Evolutionary conservation across 2,888 invertebrate genomes (phyloP).

Genomic region (Blastobasis adustella): DNA sequence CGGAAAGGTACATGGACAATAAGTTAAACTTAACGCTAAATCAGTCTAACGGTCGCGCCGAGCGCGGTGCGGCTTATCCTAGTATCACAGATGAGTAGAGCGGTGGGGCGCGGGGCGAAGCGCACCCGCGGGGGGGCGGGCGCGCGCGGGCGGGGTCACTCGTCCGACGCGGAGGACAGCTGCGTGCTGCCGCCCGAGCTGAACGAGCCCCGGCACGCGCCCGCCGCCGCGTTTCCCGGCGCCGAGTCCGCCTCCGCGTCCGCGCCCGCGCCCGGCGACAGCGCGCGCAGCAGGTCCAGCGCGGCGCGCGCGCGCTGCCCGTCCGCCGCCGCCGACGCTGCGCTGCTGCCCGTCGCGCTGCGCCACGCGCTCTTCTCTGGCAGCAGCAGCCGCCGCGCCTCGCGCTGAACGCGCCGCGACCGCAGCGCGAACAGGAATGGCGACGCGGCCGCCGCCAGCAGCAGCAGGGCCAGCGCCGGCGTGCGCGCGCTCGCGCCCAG

Average conservation of each 20-base stretch:
- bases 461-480: constrained; percentile 69
- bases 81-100: constrained; percentile 74
- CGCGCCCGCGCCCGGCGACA: constrained; percentile 53
- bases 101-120: constrained; percentile 66
- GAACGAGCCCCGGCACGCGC: constrained; percentile 76
- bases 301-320: constrained; percentile 65
- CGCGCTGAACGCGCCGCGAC: constrained; percentile 77
- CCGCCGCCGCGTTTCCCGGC: constrained; percentile 60
- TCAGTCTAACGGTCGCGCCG: constrained; percentile 72
- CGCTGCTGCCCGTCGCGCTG: constrained; percentile 67
- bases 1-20: constrained; percentile 72
- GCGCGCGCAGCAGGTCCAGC: constrained; percentile 53
- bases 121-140: constrained; percentile 44
- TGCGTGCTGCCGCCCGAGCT: constrained; percentile 79
- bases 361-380: constrained; percentile 69
- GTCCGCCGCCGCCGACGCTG: constrained; percentile 73
- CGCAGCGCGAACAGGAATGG: constrained; percentile 87
- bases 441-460: constrained; percentile 79
- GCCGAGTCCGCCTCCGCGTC: constrained; percentile 47
- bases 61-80: constrained; percentile 65
- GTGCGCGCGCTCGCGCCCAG: constrained; percentile 61
- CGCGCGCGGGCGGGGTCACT: constrained; percentile 58
- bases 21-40: constrained; percentile 69
- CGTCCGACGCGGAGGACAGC: constrained; percentile 77
- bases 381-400: constrained; percentile 52